Conservation (phyloP, 1,140 invertebrate genomes). For the Cydia fagiglandana region DNA sequence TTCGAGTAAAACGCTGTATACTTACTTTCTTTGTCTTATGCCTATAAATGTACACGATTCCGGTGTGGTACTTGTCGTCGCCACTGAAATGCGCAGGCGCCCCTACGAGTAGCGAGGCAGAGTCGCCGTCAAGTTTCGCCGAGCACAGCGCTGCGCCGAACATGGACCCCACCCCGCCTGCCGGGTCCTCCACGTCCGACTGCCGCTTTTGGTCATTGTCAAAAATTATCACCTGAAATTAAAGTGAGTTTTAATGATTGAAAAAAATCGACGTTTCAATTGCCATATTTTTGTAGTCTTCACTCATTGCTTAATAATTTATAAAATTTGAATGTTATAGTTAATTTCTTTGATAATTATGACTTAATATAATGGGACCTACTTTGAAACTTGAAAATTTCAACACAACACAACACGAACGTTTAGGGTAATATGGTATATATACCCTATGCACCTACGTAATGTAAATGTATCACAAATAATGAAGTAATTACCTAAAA, state of each 20-base stretch:
- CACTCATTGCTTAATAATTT: no score
- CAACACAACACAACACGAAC: no score
- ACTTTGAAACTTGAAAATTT: no score
- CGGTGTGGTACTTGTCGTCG: slow-evolving; percentile 39
- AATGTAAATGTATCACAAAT: no score
- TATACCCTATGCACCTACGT: no score
- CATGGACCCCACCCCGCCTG: slow-evolving; percentile 41
- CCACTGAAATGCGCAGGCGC: slow-evolving; percentile 48
- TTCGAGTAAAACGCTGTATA: neutral
- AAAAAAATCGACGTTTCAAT: no score
- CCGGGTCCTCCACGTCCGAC: neutral
- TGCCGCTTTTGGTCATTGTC: neutral
- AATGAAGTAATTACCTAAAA: no score
- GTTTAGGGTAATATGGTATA: no score
- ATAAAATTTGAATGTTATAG: no score
- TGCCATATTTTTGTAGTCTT: no score
- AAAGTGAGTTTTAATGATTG: neutral
- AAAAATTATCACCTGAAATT: slow-evolving; percentile 48
- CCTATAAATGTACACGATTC: slow-evolving; percentile 56
- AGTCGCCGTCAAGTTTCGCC: slow-evolving; percentile 33
- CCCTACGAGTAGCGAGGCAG: slow-evolving; percentile 50
- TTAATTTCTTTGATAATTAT: no score
- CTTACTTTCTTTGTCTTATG: slow-evolving; percentile 6
- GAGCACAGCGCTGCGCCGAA: slow-evolving; percentile 39
- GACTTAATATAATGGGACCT: no score